Evolutionary conservation across 2,888 invertebrate genomes (phyloP).

Genomic region (Eupithecia vulgata): DNA sequence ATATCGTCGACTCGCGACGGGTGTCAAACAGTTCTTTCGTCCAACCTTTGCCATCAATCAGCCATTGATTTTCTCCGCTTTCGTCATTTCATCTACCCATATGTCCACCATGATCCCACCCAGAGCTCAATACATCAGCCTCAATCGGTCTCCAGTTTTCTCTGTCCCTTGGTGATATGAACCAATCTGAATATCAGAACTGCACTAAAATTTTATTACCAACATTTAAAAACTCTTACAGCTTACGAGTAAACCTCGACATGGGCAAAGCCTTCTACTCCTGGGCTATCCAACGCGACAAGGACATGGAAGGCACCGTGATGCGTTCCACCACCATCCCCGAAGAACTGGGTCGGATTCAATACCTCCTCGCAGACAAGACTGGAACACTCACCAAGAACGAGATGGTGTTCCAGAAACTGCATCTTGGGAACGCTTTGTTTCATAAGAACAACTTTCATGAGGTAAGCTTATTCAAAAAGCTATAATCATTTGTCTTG

Average conservation of each 20-base stretch:
- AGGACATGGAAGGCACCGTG: slow-evolving; percentile 96
- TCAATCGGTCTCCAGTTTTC: too few species aligned
- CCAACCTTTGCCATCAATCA: too few species aligned
- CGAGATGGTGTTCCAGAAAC: slow-evolving; percentile 98
- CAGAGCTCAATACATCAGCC: too few species aligned
- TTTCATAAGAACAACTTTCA: slow-evolving; percentile 93
- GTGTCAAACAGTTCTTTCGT: too few species aligned
- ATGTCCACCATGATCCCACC: too few species aligned
- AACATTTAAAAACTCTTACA: slow-evolving; percentile 59
- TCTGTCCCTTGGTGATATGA: too few species aligned
- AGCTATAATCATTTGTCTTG: neutral
- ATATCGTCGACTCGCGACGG: too few species aligned
- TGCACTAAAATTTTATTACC: neutral
- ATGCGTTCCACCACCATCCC: slow-evolving; percentile 99
- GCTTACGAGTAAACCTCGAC: slow-evolving; percentile 98
- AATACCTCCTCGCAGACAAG: slow-evolving; percentile 98
- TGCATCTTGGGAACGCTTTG: slow-evolving; percentile 96
- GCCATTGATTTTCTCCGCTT: too few species aligned
- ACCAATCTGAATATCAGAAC: too few species aligned
- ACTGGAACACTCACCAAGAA: slow-evolving; percentile 99
- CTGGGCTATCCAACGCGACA: slow-evolving; percentile 97
- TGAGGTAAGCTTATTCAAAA: slow-evolving; percentile 19
- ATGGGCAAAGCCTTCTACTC: slow-evolving; percentile 99
- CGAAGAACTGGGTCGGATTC: slow-evolving; percentile 98
- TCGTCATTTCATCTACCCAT: too few species aligned